Evolutionary conservation across 2,888 invertebrate species (phyloP).

Genomic region (Brachypalpus laphriformis): DNA sequence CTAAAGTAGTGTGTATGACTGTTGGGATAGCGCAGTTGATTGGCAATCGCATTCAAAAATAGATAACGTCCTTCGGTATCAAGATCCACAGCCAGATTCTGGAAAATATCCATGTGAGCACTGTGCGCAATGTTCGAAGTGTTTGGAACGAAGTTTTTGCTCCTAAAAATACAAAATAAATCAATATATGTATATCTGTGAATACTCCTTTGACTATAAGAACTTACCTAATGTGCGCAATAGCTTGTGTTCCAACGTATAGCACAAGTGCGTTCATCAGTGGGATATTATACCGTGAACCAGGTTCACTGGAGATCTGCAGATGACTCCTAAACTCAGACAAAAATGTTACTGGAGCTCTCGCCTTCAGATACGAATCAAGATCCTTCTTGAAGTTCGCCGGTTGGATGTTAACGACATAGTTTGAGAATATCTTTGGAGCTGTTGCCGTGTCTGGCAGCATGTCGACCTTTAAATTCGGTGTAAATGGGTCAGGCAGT

Average conservation of each 20-base stretch:
- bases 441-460: constrained; percentile 93
- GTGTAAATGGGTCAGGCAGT: constrained; percentile 99
- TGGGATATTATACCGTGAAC: constrained; percentile 96
- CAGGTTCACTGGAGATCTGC: constrained; percentile 94
- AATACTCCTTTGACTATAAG: too few species aligned
- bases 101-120: constrained; percentile 99
- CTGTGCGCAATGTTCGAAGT: constrained; percentile 99
- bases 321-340: constrained; percentile 95
- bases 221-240: constrained; percentile 88
- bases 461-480: constrained; percentile 96
- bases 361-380: constrained; percentile 97
- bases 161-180: constrained; percentile 83
- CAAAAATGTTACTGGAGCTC: constrained; percentile 97
- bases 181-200: too few species aligned
- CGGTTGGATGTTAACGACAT: constrained; percentile 93
- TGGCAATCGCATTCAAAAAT: constrained; percentile 99
- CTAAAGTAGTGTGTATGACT: constrained; percentile 99
- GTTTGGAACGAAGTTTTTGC: constrained; percentile 95
- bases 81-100: constrained; percentile 98
- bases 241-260: constrained; percentile 98
- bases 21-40: constrained; percentile 99
- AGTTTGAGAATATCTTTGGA: constrained; percentile 95
- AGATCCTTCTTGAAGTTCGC: constrained; percentile 96
- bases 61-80: constrained; percentile 98
- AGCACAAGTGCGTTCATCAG: constrained; percentile 98